Percentiles rank a stretch among this genome's conserved stretches.
Evolutionary conservation across 1,140 invertebrate genomes (phyloP).

Genomic region (Zaprionus ghesquierei): DNA sequence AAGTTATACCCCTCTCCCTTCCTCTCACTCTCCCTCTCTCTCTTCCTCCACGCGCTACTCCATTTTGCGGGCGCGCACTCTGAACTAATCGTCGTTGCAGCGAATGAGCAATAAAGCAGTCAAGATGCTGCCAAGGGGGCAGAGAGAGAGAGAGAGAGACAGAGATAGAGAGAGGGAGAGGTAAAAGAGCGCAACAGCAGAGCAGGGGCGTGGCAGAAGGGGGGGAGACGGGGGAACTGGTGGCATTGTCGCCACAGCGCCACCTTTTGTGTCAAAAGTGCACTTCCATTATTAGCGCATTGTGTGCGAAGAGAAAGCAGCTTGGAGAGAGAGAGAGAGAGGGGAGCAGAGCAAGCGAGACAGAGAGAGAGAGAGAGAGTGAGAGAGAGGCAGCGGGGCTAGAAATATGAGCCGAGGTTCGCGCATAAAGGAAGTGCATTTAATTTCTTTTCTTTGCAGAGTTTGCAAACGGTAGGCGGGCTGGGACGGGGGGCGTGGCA

Average conservation of each 20-base stretch:
- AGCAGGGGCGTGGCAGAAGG: too few species aligned
- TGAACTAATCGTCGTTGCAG: constrained; percentile 69
- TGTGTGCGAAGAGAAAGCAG: constrained; percentile 28
- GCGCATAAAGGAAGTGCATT: constrained; percentile 77
- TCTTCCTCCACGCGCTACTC: neutral
- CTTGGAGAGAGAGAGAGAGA: neutral
- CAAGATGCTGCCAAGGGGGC: constrained; percentile 26
- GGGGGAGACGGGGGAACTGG: too few species aligned
- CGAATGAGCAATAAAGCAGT: constrained; percentile 75
- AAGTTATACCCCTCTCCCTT: neutral
- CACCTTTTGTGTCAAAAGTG: constrained; percentile 79
- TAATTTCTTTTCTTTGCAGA: constrained; percentile 75
- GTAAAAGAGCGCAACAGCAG: too few species aligned
- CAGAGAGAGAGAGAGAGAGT: neutral
- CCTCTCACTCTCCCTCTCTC: neutral
- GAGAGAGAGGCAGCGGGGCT: neutral
- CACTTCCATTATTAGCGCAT: constrained; percentile 79
- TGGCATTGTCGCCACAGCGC: constrained; percentile 68
- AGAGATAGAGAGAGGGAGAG: neutral
- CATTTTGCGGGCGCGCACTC: constrained; percentile 4
- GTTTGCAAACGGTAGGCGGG: too few species aligned
- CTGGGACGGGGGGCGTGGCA: neutral
- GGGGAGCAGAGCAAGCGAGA: neutral
- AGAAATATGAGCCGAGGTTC: constrained; percentile 14
- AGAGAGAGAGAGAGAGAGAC: neutral